Conservation (phyloP, 1,140 invertebrate species). For the Trypoxylus dichotomus region DNA sequence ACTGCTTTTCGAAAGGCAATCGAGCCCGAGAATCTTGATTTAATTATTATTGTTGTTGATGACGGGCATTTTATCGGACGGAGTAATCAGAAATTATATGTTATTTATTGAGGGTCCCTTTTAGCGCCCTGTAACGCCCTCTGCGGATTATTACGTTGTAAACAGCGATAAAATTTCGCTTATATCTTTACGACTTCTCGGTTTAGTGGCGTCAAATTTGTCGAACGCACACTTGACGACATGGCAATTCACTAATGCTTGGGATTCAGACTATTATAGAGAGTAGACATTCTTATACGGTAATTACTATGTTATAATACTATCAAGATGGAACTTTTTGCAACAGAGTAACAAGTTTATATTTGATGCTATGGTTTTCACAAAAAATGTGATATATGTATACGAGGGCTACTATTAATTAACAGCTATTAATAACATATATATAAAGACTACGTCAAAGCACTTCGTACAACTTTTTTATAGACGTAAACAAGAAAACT, state of each 20-base stretch:
- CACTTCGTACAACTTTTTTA: no score
- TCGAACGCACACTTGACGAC: neutral
- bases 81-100: slow-evolving; percentile 1
- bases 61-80: neutral
- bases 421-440: no score
- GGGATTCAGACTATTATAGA: neutral
- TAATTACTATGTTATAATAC: neutral
- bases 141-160: slow-evolving; percentile 1
- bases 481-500: no score
- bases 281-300: neutral
- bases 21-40: neutral
- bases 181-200: neutral
- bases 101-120: neutral
- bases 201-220: neutral
- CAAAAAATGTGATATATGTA: no score
- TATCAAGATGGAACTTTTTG: neutral
- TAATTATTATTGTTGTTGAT: slow-evolving; percentile 25
- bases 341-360: neutral
- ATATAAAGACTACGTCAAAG: no score
- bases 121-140: neutral
- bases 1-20: neutral
- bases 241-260: neutral
- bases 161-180: neutral
- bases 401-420: no score
- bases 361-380: no score